Percentiles rank a stretch among this genome's conserved stretches.
Conservation (phyloP, 2,888 invertebrate species). For the Fragum fragum region DNA sequence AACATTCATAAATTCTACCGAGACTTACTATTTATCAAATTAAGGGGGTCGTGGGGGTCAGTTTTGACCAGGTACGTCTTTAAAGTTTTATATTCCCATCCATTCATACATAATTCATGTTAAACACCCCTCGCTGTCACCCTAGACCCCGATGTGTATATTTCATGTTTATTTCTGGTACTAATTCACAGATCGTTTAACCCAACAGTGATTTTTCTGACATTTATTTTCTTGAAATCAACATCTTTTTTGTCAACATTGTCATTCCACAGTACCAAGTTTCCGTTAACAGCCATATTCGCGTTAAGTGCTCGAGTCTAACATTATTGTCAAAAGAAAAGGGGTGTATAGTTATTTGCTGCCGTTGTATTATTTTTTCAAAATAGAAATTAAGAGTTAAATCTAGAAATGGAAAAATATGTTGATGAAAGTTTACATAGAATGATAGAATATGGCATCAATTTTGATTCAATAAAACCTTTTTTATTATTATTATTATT, state of each 20-base stretch:
- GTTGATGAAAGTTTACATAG: too few species aligned
- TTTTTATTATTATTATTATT: too few species aligned
- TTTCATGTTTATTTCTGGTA: slow-evolving; percentile 25
- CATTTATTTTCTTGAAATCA: slow-evolving; percentile 23
- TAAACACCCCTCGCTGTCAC: slow-evolving; percentile 15
- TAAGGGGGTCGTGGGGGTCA: slow-evolving; percentile 15
- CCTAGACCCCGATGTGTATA: slow-evolving; percentile 16
- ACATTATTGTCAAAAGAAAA: neutral
- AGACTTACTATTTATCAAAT: slow-evolving; percentile 14
- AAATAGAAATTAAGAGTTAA: too few species aligned
- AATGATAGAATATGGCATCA: too few species aligned
- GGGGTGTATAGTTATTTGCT: too few species aligned
- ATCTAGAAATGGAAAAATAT: too few species aligned
- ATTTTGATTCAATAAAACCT: too few species aligned
- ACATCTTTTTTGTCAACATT: slow-evolving; percentile 11
- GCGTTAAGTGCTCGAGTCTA: slow-evolving; percentile 3
- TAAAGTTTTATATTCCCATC: slow-evolving; percentile 18
- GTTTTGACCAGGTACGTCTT: slow-evolving; percentile 1
- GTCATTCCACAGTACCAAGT: slow-evolving; percentile 1
- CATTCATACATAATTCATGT: slow-evolving; percentile 18
- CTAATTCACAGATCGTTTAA: slow-evolving; percentile 15
- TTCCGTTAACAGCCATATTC: slow-evolving; percentile 21
- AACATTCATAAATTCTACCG: neutral
- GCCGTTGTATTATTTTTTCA: too few species aligned
- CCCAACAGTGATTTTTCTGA: slow-evolving; percentile 8